Conservation (phyloP, 2,113 vertebrate species). For the Hystrix brachyura region DNA sequence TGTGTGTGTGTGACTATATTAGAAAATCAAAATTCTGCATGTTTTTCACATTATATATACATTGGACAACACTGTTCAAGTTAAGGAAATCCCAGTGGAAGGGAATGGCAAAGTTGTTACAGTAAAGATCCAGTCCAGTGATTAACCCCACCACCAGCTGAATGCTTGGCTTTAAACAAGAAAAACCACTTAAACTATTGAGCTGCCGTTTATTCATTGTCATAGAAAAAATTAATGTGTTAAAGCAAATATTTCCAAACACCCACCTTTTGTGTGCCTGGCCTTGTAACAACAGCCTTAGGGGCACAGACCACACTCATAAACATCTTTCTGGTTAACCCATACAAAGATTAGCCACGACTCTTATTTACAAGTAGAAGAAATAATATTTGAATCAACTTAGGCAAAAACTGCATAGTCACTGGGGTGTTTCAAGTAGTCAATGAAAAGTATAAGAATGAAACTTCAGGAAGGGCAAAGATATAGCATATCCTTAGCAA, state of each 20-base stretch:
- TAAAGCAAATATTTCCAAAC: not conserved
- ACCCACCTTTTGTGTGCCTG: not conserved
- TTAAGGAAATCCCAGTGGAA: not conserved
- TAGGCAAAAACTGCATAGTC: not conserved
- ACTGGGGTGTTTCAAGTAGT: not conserved
- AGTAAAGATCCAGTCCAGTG: constrained; percentile 16
- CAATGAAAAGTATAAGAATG: not conserved
- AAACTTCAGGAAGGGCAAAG: not conserved
- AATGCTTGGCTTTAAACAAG: not conserved
- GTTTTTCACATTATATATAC: not conserved
- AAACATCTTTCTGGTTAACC: not conserved
- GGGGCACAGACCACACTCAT: not conserved
- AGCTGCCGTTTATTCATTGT: not conserved
- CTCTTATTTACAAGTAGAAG: not conserved
- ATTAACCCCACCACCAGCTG: not conserved
- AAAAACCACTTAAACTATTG: not conserved
- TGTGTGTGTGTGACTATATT: not conserved
- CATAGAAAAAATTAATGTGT: not conserved
- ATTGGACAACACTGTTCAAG: not conserved
- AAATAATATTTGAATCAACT: not conserved
- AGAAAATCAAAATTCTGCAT: not conserved
- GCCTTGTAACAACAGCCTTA: not conserved
- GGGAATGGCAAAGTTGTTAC: not conserved
- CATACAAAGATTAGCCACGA: not conserved
- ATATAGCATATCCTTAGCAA: not conserved